Evolutionary conservation across 2,113 vertebrate species (phyloP).

Genomic region (Protomyctophum bolini): DNA sequence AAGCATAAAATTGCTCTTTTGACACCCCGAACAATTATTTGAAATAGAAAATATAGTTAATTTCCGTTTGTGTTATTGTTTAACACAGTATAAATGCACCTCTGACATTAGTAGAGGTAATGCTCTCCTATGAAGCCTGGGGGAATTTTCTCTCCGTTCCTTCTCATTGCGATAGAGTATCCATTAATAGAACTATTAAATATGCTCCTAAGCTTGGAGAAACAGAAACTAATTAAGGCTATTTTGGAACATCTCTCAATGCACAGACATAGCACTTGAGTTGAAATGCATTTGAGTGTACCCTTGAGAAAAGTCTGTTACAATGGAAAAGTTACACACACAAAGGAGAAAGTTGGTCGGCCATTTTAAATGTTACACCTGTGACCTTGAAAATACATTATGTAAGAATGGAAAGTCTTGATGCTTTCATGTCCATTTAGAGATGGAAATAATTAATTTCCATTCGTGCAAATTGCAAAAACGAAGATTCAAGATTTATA

Average conservation of each 20-base stretch:
- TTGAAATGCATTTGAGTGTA: conserved; percentile 34
- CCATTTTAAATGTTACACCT: neutral
- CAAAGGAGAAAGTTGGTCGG: conserved; percentile 10
- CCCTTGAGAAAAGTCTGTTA: conserved; percentile 23
- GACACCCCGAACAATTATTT: conserved; percentile 5
- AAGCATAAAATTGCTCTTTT: conserved; percentile 22
- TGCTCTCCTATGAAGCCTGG: conserved; percentile 23
- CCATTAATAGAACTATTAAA: conserved; percentile 64
- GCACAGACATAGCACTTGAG: conserved; percentile 36
- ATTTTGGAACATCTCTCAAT: conserved; percentile 56
- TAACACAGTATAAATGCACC: conserved; percentile 43
- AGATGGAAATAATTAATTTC: neutral
- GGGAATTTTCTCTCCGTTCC: conserved; percentile 49
- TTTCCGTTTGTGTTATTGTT: conserved; percentile 50
- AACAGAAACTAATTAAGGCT: conserved; percentile 63
- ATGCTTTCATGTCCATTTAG: neutral
- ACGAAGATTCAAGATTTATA: conserved; percentile 36
- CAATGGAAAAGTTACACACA: conserved; percentile 1
- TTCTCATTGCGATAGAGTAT: conserved; percentile 48
- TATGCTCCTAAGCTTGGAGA: conserved; percentile 55
- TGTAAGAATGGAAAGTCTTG: neutral
- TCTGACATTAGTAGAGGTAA: conserved; percentile 27
- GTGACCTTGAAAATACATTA: conserved; percentile 34
- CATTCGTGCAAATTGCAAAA: conserved; percentile 11
- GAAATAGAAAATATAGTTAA: conserved; percentile 42